These are phyloP conservation scores for Leptoclinus maculatus DNA, from an alignment of 2,797 vertebrate species.

Conservation along the genomic window DNA sequence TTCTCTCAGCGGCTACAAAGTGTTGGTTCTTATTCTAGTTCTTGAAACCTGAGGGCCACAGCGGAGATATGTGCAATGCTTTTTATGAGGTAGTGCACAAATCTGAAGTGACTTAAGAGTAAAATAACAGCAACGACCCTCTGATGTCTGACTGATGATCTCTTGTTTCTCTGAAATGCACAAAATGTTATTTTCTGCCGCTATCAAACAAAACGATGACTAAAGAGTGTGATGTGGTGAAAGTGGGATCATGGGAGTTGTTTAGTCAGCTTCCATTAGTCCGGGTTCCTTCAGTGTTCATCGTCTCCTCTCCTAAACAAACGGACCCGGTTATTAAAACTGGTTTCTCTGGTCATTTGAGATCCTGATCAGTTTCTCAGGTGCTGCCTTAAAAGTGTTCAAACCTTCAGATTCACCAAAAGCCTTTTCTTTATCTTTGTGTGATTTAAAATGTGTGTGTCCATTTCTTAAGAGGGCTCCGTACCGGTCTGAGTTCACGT, in stretches of 20 bases:
- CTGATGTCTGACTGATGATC: neutral
- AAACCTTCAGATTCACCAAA: conserved; percentile 50
- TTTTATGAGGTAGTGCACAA: neutral
- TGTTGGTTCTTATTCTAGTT: neutral
- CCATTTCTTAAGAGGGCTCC: conserved; percentile 28
- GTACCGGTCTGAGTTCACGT: neutral
- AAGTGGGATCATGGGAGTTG: neutral
- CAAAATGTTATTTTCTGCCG: neutral
- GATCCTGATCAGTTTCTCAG: conserved; percentile 63
- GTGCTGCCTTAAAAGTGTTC: conserved; percentile 76
- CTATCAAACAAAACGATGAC: neutral
- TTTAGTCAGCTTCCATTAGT: too few relatives aligned
- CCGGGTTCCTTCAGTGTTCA: neutral
- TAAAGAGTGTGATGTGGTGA: neutral
- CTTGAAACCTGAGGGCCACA: neutral
- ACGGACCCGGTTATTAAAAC: neutral
- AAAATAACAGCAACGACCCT: neutral
- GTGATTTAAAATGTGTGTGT: conserved; percentile 18
- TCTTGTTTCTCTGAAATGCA: neutral
- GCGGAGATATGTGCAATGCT: neutral
- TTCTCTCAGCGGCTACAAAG: neutral
- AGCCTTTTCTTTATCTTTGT: conserved; percentile 20
- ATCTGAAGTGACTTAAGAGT: neutral
- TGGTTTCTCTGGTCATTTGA: too few relatives aligned
- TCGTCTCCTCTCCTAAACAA: neutral